Conservation (phyloP, 2,113 vertebrate genomes). For the Silurus meridionalis region DNA sequence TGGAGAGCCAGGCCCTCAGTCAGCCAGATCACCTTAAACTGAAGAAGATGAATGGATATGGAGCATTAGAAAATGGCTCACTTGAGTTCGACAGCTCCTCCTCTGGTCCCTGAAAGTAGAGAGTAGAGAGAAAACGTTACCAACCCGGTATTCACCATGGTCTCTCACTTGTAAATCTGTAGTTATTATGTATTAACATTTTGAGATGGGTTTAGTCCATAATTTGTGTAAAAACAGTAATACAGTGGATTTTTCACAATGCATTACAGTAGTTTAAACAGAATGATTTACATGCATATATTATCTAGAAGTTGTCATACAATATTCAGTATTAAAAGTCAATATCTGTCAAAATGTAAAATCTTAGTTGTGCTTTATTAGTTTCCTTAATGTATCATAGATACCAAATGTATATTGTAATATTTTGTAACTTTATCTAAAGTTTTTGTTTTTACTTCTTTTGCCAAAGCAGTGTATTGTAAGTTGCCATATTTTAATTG, state of each 20-base stretch:
- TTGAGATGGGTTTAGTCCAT: neutral
- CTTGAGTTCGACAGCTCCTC: constrained; percentile 73
- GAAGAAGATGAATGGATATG: constrained; percentile 78
- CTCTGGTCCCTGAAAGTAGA: constrained; percentile 59
- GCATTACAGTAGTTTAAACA: neutral
- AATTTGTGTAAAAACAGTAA: neutral
- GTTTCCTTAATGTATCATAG: neutral
- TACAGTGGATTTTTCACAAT: neutral
- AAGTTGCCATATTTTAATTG: neutral
- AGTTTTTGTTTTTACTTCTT: neutral
- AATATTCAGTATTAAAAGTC: neutral
- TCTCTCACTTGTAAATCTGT: neutral
- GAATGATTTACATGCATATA: neutral
- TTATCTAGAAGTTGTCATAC: neutral
- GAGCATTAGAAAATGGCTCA: constrained; percentile 72
- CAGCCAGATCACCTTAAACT: constrained; percentile 68
- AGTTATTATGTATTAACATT: neutral
- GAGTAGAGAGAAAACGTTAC: neutral
- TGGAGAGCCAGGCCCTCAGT: constrained; percentile 59
- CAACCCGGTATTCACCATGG: neutral
- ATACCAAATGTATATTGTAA: neutral
- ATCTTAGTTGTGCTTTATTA: neutral
- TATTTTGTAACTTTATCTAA: constrained; percentile 1
- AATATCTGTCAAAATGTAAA: neutral
- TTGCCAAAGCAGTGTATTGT: neutral